Base-by-base conservation (phyloP, 2,113 vertebrate species). In the Pseudorectes ferrugineus region DNA sequence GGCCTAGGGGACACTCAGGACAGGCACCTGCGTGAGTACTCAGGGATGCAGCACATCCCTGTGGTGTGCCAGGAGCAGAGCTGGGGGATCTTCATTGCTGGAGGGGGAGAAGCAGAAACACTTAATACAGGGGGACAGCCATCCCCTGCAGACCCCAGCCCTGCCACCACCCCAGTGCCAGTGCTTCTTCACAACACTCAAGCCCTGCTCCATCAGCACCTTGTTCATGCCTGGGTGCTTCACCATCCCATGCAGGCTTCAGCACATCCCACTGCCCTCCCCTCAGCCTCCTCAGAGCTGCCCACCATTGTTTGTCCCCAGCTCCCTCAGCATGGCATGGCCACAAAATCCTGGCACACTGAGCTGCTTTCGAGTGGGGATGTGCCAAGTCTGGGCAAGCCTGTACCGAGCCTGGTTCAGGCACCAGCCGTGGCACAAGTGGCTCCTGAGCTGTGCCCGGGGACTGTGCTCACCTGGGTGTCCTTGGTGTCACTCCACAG, bases 181-280 rank as follows among this genome's bases (percentile, higher is more conserved):
- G 35, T 28, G 29, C 63, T 72, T 57, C 76, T 95, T 97, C 61
- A 97, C 96, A 85, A 81, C 88, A 25, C 66, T 92, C 84, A 97
- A 71, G 57, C 96, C 92, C 78, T 96, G 43, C 55, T 96, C 79
- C 43, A 97, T 46, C 14, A 21, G 45, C 10, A 52, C 95, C 68
- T 97, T 98, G 38, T 62, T 92, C 73, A 26, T 35, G 9, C 95
- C 92, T 88, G 97, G 54, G 31, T 82, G 82, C 71, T 91, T 72
- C 8, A 96, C 62, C 52, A 86, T 88, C 36, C 33, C 10, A 4
- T 12, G 28, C 31, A 95, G 65, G 29, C 52, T 78, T 65, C 31
- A 33, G 91, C 93, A 33, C 3, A 2, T 35, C 35, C 29, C n/a
- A 10, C 14, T 45, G 45, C 20, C 21, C 20, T 58, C 36, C 38